Conservation (phyloP, 2,888 invertebrate species). For the Drosophila nigritarsus region DNA sequence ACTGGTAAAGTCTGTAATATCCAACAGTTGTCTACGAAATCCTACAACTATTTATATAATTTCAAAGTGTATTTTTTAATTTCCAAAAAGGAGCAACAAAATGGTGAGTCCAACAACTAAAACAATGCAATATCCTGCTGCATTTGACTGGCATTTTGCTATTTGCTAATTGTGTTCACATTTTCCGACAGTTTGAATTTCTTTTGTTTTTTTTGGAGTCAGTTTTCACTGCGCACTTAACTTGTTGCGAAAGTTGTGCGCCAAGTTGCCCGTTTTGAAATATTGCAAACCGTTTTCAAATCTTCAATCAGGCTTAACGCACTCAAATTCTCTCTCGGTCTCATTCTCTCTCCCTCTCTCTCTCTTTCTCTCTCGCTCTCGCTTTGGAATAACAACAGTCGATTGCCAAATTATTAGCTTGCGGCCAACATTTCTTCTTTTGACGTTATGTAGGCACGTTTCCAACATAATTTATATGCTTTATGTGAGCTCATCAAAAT, state of each 20-base stretch:
- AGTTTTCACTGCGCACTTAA: constrained; percentile 44
- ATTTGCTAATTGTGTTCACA: neutral
- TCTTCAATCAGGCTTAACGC: constrained; percentile 7
- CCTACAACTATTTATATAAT: neutral
- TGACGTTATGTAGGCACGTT: constrained; percentile 23
- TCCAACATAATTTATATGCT: constrained; percentile 13
- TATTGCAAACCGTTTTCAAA: constrained; percentile 59
- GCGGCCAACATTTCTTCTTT: constrained; percentile 25
- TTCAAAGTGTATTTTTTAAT: neutral
- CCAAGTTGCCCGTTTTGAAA: constrained; percentile 50
- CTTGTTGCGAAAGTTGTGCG: constrained; percentile 74
- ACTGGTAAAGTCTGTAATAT: constrained; percentile 44
- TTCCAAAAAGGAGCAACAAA: constrained; percentile 12
- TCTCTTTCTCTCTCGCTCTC: constrained; percentile 8
- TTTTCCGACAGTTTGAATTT: constrained; percentile 15
- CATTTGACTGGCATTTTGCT: neutral
- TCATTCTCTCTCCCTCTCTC: neutral
- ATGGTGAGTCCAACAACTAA: constrained; percentile 51
- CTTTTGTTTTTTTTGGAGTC: constrained; percentile 21
- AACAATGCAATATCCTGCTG: neutral
- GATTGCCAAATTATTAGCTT: constrained; percentile 35
- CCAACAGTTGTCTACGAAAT: neutral
- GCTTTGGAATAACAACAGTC: constrained; percentile 7
- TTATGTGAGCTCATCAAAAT: constrained; percentile 4
- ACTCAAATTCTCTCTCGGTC: constrained; percentile 16